Evolutionary conservation across 1,140 invertebrate genomes (phyloP).

Genomic region (Tribolium castaneum): DNA sequence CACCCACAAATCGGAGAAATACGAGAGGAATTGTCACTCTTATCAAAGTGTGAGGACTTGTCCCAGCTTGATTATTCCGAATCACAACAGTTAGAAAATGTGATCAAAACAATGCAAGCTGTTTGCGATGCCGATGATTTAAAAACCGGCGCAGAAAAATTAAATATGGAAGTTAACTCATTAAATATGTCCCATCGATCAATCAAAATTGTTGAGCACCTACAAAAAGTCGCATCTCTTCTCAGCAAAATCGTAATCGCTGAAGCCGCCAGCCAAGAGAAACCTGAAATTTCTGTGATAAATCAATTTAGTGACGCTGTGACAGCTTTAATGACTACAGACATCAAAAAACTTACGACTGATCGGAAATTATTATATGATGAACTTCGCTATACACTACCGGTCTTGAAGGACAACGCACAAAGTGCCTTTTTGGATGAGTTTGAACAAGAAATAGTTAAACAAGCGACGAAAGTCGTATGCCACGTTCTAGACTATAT

Average conservation of each 20-base stretch:
- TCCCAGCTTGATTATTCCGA: not conserved
- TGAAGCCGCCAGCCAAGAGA: not conserved
- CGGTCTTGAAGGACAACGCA: slow-evolving; percentile 2
- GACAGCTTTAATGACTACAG: not conserved
- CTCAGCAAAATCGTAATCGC: not conserved
- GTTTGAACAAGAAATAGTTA: not conserved
- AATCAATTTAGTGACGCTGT: slow-evolving; percentile 7
- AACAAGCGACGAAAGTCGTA: not conserved
- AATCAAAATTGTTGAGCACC: not conserved
- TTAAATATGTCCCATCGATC: not conserved
- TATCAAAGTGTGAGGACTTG: not conserved
- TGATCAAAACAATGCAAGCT: not conserved
- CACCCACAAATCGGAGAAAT: not conserved
- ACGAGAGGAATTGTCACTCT: not conserved
- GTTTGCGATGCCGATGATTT: not conserved
- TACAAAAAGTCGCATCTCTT: not conserved
- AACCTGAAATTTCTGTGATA: not conserved
- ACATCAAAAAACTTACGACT: not conserved
- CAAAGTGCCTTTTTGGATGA: not conserved
- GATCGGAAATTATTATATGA: slow-evolving; percentile 40
- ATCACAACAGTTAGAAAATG: not conserved
- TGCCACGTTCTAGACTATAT: not conserved
- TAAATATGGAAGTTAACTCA: slow-evolving; percentile 5
- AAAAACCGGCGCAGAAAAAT: not conserved
- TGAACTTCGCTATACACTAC: slow-evolving; percentile 36